phyloP scores from a whole-genome alignment of 2,888 invertebrate genomes.

The Diaprepes abbreviatus region DNA sequence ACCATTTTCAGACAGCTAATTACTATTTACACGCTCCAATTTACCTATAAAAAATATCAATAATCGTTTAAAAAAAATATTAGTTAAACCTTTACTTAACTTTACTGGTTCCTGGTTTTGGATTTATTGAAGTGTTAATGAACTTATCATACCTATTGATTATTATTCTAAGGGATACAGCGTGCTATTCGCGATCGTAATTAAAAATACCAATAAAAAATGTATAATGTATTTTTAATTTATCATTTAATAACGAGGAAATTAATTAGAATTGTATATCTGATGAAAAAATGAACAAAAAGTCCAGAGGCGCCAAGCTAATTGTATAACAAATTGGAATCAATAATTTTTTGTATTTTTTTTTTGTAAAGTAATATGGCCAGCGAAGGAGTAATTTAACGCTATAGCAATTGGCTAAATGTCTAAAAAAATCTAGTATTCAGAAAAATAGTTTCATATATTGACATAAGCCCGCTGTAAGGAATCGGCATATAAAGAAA shows the following conservation, averaged over 20 bases:
- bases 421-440: too few relatives aligned
- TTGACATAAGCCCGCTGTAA: too few relatives aligned
- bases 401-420: too few relatives aligned
- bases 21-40: background rate
- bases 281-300: too few relatives aligned
- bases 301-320: too few relatives aligned
- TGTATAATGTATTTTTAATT: background rate
- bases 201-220: background rate
- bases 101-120: constrained; percentile 7
- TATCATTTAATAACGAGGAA: background rate
- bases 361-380: too few relatives aligned
- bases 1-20: background rate
- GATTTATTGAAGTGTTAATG: constrained; percentile 1
- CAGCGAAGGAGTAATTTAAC: too few relatives aligned
- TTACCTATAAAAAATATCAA: background rate
- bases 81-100: background rate
- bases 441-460: too few relatives aligned
- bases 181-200: background rate
- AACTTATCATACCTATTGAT: background rate
- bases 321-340: too few relatives aligned
- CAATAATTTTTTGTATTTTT: too few relatives aligned
- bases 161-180: too few relatives aligned
- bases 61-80: background rate
- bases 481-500: too few relatives aligned
- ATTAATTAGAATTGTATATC: background rate